Base-by-base conservation (phyloP, 2,888 invertebrate species). In the Drosophila flavopinicola region DNA sequence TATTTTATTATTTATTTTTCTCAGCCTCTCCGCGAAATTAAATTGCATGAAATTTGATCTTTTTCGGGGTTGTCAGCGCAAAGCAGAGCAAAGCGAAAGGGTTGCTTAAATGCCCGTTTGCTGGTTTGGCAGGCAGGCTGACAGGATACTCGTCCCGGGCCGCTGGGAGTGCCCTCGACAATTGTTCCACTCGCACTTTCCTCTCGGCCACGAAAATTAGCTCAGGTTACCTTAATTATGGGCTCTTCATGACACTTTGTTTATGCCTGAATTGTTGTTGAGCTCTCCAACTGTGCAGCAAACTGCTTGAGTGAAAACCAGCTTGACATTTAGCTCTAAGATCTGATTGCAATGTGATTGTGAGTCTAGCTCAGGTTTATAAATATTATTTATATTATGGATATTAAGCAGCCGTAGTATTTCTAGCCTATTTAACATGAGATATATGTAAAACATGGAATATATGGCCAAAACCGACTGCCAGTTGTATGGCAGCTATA, bases 11-110 rank as follows among this genome's bases (percentile, higher is more conserved):
- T 61, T 63, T 53, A 48, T 67, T 60, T 52, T 54, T 39, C 67
- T 61, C 75, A 68, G 60, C 79, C 80, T 76, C 78, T 85, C 56
- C 71, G 78, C 69, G 88, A 44, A 33, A 88, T 84, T 84, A 86
- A 86, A 84, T 79, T 79, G 88, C 88, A 74, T 86, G 83, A 88
- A 84, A 84, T 87, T 88, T 86, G 87, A 84, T 84, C 86, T 86
- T 88, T 87, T 75, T 42, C 35, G 54, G 71, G 75, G 69, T 52
- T 80, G 82, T 77, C 78, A 67, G 44, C 64, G 54, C 47, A 9
- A 42, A 49, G 52, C 66, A 58, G 37, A 44, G n/a, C 7, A 37
- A 25, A 44, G 2, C 44, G 49, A 67, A 80, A 85, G 75, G 87
- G 79, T 75, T 70, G 60, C 23, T 63, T 45, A n/a, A n/a, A n/a